A percentile compares a stretch with the other conserved stretches of the same genome.
Conservation (phyloP, 2,113 vertebrate genomes). For the Tringa solitaria region DNA sequence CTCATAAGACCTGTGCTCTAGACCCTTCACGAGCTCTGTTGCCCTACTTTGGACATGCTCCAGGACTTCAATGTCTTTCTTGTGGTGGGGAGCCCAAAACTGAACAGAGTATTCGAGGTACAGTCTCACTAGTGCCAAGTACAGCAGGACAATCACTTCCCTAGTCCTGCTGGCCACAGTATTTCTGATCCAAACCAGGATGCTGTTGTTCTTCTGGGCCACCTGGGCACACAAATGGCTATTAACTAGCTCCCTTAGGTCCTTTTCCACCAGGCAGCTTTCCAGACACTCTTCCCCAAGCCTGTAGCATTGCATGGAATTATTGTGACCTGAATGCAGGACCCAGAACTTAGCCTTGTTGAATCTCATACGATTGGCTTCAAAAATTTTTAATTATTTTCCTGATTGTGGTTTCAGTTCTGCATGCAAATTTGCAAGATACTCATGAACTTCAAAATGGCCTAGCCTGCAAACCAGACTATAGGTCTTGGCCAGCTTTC, state of each 20-base stretch:
- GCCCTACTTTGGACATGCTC: accelerated
- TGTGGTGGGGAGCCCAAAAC: not conserved
- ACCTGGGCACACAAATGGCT: accelerated
- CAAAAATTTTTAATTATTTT: not conserved
- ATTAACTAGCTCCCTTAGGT: accelerated
- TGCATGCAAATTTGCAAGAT: not conserved
- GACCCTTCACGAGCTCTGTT: not conserved
- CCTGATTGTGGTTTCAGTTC: not conserved
- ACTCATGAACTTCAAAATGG: not conserved
- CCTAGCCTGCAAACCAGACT: not conserved
- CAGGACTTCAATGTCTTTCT: not conserved
- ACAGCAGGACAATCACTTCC: accelerated
- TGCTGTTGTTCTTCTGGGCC: not conserved
- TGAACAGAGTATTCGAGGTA: not conserved
- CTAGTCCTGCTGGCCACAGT: not conserved
- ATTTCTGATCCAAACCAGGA: not conserved
- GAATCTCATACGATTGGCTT: too few relatives aligned
- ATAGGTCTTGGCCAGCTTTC: not conserved
- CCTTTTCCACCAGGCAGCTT: accelerated
- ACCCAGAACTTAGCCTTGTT: accelerated
- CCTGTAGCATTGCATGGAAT: accelerated
- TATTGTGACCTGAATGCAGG: not conserved
- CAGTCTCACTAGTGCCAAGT: too few relatives aligned
- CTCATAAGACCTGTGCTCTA: not conserved
- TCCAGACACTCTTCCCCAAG: not conserved